Evolutionary conservation across 2,888 invertebrate genomes (phyloP).

Genomic region (Tetragonula carbonaria): DNA sequence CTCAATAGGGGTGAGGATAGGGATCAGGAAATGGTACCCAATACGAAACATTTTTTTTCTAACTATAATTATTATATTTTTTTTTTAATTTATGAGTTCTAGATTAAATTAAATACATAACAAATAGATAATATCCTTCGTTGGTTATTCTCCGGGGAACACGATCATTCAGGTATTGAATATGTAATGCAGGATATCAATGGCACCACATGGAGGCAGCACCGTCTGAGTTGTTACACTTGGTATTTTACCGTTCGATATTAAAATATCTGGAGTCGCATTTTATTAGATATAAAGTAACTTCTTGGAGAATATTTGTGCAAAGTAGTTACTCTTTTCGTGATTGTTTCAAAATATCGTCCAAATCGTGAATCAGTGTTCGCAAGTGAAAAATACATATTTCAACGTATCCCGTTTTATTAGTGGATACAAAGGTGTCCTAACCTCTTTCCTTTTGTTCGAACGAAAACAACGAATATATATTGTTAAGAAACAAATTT

Average conservation of each 20-base stretch:
- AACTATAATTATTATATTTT: no score
- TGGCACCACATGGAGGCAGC: conserved; percentile 37
- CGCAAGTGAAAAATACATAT: conserved; percentile 9
- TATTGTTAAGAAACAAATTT: conserved; percentile 16
- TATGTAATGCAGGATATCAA: neutral
- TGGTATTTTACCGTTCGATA: conserved; percentile 57
- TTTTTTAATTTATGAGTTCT: neutral
- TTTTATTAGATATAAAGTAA: conserved; percentile 45
- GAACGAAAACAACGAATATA: conserved; percentile 47
- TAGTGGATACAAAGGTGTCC: conserved; percentile 28
- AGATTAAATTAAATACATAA: neutral
- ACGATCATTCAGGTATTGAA: neutral
- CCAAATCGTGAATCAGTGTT: conserved; percentile 18
- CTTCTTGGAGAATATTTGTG: conserved; percentile 33
- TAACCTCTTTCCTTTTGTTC: conserved; percentile 42
- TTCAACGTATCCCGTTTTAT: neutral
- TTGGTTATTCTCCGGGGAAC: neutral
- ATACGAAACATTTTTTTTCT: neutral
- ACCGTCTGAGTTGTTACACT: conserved; percentile 42
- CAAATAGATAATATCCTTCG: neutral
- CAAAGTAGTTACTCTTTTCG: conserved; percentile 21
- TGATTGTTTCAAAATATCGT: conserved; percentile 19
- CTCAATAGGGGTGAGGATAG: neutral
- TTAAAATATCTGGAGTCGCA: conserved; percentile 34
- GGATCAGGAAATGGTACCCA: neutral